A percentile compares a stretch with the other conserved stretches of the same genome.
phyloP scores from a whole-genome alignment of 2,888 invertebrate genomes.

The Conops quadrifasciatus region DNA sequence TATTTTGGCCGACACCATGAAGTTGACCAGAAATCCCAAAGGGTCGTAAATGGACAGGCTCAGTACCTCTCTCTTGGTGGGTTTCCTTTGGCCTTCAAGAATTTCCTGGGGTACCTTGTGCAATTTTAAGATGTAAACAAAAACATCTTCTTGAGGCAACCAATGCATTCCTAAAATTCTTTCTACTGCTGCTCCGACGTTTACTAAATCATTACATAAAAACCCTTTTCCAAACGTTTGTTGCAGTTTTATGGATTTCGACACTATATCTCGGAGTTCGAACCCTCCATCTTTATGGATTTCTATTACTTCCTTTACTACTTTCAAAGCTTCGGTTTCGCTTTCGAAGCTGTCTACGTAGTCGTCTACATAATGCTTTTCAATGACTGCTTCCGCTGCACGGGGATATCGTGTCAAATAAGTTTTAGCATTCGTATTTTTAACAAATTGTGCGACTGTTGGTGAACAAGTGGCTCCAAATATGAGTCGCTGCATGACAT shows the following conservation, averaged over 20 bases:
- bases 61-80: slow-evolving; percentile 4
- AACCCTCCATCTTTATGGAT: slow-evolving; percentile 3
- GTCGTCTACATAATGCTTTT: slow-evolving; percentile 1
- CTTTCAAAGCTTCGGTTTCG: background rate
- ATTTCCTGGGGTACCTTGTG: slow-evolving; percentile 5
- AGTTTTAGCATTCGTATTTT: background rate
- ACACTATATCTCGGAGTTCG: background rate
- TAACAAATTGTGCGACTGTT: slow-evolving; percentile 9
- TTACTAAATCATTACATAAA: background rate
- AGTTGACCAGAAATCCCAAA: background rate
- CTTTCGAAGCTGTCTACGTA: background rate
- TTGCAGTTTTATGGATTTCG: background rate
- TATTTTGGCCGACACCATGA: background rate
- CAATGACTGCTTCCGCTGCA: background rate
- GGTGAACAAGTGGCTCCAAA: slow-evolving; percentile 9
- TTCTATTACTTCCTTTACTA: background rate
- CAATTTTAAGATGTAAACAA: background rate
- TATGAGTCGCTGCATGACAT: slow-evolving; percentile 7
- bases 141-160: background rate
- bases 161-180: slow-evolving; percentile 9
- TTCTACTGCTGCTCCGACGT: background rate
- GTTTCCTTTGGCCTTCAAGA: background rate
- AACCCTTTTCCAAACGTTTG: background rate
- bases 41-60: background rate
- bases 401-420: background rate